Percentiles rank a stretch among this genome's conserved stretches.
phyloP scores from a whole-genome alignment of 2,797 vertebrate genomes.

The Xenopus petersii region DNA sequence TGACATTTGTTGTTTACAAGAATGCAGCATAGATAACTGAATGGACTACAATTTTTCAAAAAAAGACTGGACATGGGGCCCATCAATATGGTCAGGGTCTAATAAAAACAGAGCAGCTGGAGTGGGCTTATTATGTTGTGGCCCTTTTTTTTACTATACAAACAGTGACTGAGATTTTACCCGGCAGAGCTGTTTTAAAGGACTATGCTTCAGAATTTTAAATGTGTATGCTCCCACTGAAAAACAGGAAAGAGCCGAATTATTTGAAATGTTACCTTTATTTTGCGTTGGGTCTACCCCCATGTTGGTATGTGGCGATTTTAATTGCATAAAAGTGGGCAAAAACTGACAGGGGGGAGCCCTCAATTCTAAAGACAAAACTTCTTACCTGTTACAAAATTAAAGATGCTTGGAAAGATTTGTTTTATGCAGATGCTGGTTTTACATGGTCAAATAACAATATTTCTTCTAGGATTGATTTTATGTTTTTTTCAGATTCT shows the following conservation, averaged over 20 bases:
- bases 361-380: neutral
- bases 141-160: neutral
- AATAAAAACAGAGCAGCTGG: neutral
- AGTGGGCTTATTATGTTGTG: neutral
- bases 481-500: neutral
- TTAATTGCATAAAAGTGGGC: neutral
- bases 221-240: neutral
- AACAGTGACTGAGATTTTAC: neutral
- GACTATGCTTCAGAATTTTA: neutral
- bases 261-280: neutral
- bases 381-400: neutral
- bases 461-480: neutral
- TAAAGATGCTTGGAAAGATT: neutral
- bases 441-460: neutral
- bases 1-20: neutral
- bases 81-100: neutral
- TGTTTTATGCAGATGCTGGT: neutral
- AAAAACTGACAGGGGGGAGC: neutral
- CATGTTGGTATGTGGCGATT: neutral
- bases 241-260: neutral
- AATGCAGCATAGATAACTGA: neutral
- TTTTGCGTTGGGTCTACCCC: neutral
- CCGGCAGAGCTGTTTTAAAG: neutral
- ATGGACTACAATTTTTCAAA: neutral
- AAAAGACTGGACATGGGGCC: neutral